These are phyloP conservation scores for Hirundo rustica DNA, from an alignment of 2,797 vertebrate genomes.

Conservation along the genomic window DNA sequence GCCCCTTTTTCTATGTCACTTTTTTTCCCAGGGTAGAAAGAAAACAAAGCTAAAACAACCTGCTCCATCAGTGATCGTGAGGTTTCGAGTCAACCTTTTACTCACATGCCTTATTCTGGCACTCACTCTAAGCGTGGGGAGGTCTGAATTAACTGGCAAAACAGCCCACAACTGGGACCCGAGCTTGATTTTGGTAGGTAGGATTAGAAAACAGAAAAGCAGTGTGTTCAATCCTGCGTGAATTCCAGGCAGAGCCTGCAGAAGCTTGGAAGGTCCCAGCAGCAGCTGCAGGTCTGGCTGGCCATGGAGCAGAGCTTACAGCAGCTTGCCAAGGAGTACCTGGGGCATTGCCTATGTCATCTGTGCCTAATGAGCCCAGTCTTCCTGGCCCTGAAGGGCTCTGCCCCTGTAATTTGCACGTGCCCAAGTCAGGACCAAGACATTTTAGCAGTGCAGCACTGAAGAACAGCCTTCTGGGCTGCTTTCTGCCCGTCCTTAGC, in stretches of 20 bases:
- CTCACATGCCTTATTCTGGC: background rate
- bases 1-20: background rate
- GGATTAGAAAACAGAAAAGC: background rate
- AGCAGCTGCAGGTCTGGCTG: constrained; percentile 19
- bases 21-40: background rate
- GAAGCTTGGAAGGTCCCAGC: constrained; percentile 14
- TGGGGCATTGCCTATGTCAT: background rate
- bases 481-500: background rate
- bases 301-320: background rate
- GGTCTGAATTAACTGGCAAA: background rate
- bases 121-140: rapidly evolving
- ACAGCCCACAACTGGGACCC: background rate
- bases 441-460: background rate
- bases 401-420: background rate
- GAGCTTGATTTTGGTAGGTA: background rate
- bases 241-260: background rate
- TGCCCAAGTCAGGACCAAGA: background rate
- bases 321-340: background rate
- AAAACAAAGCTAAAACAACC: background rate
- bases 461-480: background rate
- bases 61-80: background rate
- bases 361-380: background rate
- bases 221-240: background rate
- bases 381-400: background rate
- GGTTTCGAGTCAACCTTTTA: background rate